These are phyloP conservation scores for Neotoxoptera formosana DNA, from an alignment of 1,140 invertebrate genomes.

Conservation along the genomic window DNA sequence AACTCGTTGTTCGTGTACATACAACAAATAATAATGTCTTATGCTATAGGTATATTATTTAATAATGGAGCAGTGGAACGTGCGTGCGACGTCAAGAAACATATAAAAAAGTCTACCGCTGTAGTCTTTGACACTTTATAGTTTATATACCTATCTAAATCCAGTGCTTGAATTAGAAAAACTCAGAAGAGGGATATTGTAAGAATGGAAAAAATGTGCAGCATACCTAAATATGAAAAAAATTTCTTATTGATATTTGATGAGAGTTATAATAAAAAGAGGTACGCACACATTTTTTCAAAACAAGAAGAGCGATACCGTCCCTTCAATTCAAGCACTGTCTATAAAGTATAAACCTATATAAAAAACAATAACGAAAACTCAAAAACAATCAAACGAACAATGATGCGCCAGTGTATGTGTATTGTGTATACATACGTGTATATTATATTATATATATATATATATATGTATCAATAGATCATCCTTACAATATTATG, in stretches of 20 bases:
- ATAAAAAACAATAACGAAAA: background rate
- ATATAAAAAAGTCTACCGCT: background rate
- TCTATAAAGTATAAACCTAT: too few relatives aligned
- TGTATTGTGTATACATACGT: background rate
- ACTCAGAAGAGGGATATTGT: too few relatives aligned
- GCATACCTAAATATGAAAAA: too few relatives aligned
- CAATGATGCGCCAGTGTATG: background rate
- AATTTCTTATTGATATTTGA: too few relatives aligned
- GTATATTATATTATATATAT: background rate
- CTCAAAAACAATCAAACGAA: background rate
- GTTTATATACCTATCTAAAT: too few relatives aligned
- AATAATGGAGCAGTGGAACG: background rate
- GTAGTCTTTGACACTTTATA: background rate
- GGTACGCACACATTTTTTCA: too few relatives aligned
- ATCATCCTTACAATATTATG: background rate
- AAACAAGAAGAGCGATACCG: too few relatives aligned
- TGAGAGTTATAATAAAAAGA: too few relatives aligned
- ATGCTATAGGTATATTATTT: background rate
- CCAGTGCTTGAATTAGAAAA: too few relatives aligned
- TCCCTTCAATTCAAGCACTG: too few relatives aligned
- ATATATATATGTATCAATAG: background rate
- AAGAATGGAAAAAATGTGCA: too few relatives aligned
- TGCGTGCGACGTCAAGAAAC: background rate
- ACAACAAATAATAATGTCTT: too few relatives aligned
- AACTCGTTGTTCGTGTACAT: background rate